phyloP scores from a whole-genome alignment of 2,888 invertebrate genomes.

The Nephrotoma guestfalica region DNA sequence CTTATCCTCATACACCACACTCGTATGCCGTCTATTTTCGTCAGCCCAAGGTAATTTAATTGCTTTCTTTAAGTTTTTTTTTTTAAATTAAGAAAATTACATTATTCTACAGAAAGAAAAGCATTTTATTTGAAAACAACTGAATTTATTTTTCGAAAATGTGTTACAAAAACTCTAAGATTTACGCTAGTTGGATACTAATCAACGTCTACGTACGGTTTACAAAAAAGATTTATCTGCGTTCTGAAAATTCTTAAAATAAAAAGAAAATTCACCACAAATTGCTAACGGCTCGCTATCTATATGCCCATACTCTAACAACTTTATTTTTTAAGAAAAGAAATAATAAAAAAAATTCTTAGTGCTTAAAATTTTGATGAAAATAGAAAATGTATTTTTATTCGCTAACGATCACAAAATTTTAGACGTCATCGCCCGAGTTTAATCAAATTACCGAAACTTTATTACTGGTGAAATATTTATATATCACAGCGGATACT shows the following conservation, averaged over 20 bases:
- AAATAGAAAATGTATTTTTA: not conserved
- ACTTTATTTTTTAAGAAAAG: not conserved
- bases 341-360: not conserved
- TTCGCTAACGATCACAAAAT: not conserved
- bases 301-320: not conserved
- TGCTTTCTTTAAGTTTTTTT: not conserved
- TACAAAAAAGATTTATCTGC: not conserved
- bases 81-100: not conserved
- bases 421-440: not conserved
- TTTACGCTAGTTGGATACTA: not conserved
- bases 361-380: not conserved
- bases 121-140: not conserved
- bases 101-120: not conserved
- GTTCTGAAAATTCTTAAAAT: not conserved
- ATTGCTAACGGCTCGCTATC: not conserved
- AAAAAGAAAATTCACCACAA: not conserved
- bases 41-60: not conserved
- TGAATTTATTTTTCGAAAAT: not conserved
- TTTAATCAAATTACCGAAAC: not conserved
- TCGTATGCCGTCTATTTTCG: not conserved
- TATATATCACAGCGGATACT: not conserved
- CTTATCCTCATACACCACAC: not conserved
- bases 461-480: not conserved
- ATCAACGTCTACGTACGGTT: not conserved
- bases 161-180: not conserved